Percentiles rank a stretch among this genome's conserved stretches.
These are phyloP conservation scores for Zaprionus taronus DNA, from an alignment of 1,140 invertebrate genomes.

Conservation along the genomic window DNA sequence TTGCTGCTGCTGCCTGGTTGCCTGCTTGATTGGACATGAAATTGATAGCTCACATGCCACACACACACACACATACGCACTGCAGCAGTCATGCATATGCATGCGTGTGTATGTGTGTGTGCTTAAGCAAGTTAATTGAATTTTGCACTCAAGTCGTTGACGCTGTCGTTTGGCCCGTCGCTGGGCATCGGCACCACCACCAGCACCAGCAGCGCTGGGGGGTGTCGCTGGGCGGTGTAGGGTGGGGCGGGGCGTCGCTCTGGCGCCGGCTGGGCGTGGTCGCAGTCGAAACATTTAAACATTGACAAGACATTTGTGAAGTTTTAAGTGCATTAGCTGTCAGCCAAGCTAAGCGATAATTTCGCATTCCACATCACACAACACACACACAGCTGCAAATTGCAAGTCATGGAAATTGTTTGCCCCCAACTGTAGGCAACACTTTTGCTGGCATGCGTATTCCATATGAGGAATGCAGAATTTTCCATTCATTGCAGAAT, in stretches of 20 bases:
- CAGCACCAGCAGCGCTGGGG: background rate
- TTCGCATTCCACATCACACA: slow-evolving; percentile 20
- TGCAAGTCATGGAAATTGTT: slow-evolving; percentile 13
- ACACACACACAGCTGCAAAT: slow-evolving; percentile 24
- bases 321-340: slow-evolving; percentile 81
- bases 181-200: background rate
- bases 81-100: slow-evolving; percentile 13
- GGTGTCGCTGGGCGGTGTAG: slow-evolving; percentile 22
- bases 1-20: slow-evolving; percentile 42
- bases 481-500: background rate
- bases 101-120: slow-evolving; percentile 45
- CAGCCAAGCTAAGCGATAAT: slow-evolving; percentile 47
- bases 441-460: background rate
- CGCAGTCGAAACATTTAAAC: slow-evolving; percentile 65
- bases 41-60: slow-evolving; percentile 68
- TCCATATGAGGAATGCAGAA: background rate
- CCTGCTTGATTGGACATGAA: slow-evolving; percentile 82
- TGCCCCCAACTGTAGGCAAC: slow-evolving; percentile 45
- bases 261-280: slow-evolving; percentile 21
- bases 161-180: slow-evolving; percentile 44
- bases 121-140: slow-evolving; percentile 82
- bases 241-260: slow-evolving; percentile 2
- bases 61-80: slow-evolving; percentile 18
- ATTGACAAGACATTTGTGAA: slow-evolving; percentile 82
- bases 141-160: slow-evolving; percentile 78